These are phyloP conservation scores for Apostichopus japonicus DNA, from an alignment of 35 echinoderm and acorn worm species.

Conservation along the genomic window DNA sequence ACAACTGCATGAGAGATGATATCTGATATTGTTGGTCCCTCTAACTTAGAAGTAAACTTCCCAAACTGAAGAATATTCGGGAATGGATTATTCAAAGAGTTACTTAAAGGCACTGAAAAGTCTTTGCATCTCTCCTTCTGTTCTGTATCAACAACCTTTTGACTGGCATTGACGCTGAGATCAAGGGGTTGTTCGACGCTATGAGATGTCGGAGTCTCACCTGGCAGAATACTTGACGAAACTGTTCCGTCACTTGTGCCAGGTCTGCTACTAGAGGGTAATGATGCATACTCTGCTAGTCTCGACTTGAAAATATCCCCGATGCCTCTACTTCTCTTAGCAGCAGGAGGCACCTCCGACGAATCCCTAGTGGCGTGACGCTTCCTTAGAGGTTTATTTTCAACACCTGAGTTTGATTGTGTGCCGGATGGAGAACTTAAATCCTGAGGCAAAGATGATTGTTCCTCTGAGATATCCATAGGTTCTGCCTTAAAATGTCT, in stretches of 20 bases:
- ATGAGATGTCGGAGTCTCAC: too few relatives aligned
- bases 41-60: neutral
- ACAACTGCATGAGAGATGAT: constrained; percentile 40
- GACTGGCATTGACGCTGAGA: constrained; percentile 1
- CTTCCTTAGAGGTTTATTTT: constrained; percentile 26
- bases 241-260: constrained; percentile 1
- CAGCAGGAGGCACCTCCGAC: neutral
- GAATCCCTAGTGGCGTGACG: neutral
- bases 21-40: constrained; percentile 28
- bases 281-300: constrained; percentile 30
- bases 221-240: neutral
- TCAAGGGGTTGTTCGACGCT: constrained; percentile 37
- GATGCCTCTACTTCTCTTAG: constrained; percentile 25
- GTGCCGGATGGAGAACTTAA: neutral
- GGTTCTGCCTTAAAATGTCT: constrained; percentile 15
- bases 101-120: neutral
- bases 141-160: neutral
- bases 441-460: neutral
- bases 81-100: neutral
- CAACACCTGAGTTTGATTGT: neutral
- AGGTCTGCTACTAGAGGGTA: neutral
- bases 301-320: constrained; percentile 49
- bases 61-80: neutral
- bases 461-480: neutral
- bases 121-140: neutral